Evolutionary conservation across 2,888 invertebrate genomes (phyloP), one percentile per base, ranked within the genome.

Genomic region (Lithophane semibrunnea): DNA sequence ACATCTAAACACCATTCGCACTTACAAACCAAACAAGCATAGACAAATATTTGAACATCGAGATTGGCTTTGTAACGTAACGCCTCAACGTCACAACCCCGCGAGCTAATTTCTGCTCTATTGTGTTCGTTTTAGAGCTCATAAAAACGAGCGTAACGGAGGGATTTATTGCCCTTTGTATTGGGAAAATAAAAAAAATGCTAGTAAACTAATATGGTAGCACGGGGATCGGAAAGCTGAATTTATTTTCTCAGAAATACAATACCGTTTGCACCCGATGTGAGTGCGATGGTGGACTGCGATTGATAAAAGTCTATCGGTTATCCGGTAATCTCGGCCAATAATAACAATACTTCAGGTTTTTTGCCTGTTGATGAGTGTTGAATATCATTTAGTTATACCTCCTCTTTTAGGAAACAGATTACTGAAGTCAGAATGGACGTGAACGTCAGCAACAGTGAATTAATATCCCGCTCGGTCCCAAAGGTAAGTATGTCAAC

Each of bases 1-100:
- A 96, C 95, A 96, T 93, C 93, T 94, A 94, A 95, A 95, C 95
- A 95, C 96, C 96, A 96, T 96, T 96, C 95, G 95, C 95, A 96
- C 96, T 96, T 95, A 96, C 96, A 95, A 95, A 94, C 91, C 94
- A 96, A 96, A 96, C 96, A 96, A 92, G 94, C 93, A 93, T 93
- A 94, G 88, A 94, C 94, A 95, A 96, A 96, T 96, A 96, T 96
- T 96, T 95, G 94, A 94, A 94, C 95, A 92, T 89, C 89, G 90
- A 93, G 92, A 94, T 94, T 95, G 94, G 90, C 91, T 94, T 91
- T 92, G 92, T 91, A 93, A 92, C 91, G 89, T 91, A 93, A 93
- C 88, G 92, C 83, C 90, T 85, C 87, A 92, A 90, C 89, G 88
- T 90, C 75, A 77, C 88, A 90, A 86, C 83, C 82, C 80, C 82